Percentiles rank a stretch among this genome's conserved stretches.
Conservation (phyloP, 2,888 invertebrate genomes). For the Ypsolopha scabrella region DNA sequence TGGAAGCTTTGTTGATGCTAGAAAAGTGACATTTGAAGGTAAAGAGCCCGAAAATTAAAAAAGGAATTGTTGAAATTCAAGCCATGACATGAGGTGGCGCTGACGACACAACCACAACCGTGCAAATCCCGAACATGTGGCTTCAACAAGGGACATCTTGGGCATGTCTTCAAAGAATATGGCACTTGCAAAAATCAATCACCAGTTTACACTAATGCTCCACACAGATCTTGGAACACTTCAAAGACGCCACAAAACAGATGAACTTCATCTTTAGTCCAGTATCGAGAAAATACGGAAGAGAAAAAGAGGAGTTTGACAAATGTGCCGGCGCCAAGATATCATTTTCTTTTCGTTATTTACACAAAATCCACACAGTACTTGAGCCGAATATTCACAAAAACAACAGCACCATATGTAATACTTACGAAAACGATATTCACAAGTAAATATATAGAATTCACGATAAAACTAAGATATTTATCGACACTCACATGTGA, state of each 20-base stretch:
- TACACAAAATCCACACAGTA: slow-evolving; percentile 55
- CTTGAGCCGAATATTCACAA: slow-evolving; percentile 40
- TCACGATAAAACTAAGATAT: slow-evolving; percentile 67
- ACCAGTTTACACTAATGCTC: slow-evolving; percentile 27
- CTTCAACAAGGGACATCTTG: slow-evolving; percentile 50
- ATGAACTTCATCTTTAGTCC: slow-evolving; percentile 33
- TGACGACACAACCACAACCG: slow-evolving; percentile 23
- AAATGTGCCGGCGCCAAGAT: slow-evolving; percentile 64
- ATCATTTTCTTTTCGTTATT: slow-evolving; percentile 40
- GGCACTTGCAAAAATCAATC: slow-evolving; percentile 30
- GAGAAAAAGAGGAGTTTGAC: slow-evolving; percentile 55
- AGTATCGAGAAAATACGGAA: slow-evolving; percentile 31
- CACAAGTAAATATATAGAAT: slow-evolving; percentile 50
- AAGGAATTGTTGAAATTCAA: slow-evolving; percentile 13
- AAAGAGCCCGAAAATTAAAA: not conserved
- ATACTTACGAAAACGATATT: slow-evolving; percentile 65
- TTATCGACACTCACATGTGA: slow-evolving; percentile 88
- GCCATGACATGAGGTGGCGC: slow-evolving; percentile 22
- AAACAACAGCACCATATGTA: slow-evolving; percentile 52
- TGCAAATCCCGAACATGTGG: slow-evolving; percentile 60
- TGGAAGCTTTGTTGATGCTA: not conserved
- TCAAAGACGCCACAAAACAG: slow-evolving; percentile 18
- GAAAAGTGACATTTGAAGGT: not conserved
- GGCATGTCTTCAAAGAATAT: slow-evolving; percentile 32
- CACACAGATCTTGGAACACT: slow-evolving; percentile 25